Evolutionary conservation across 2,797 vertebrate genomes (phyloP), one percentile per base, ranked within the genome.

Genomic region (Hylomyscus alleni): DNA sequence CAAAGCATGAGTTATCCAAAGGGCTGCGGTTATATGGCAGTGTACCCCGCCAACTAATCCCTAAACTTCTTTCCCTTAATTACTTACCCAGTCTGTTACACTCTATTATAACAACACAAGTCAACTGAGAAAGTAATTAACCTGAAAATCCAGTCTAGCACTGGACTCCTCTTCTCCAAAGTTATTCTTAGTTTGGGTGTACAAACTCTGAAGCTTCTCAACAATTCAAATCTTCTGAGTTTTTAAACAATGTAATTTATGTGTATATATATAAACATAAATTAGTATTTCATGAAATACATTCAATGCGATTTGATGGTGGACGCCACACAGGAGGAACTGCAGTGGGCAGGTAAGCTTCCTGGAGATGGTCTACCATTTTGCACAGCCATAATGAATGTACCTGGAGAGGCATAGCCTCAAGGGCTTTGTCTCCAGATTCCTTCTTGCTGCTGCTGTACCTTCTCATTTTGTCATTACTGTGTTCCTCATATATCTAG

Each of bases 251-350:
- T 50, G 60, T 50, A 78, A 90, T 80, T 87, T 92, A n/a, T 92
- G 84, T 62, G 6, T 76, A 50, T 78, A 80, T 78, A 80, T 26
- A 83, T 58, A 91, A 90, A 86, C 29, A 82, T 0, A 44, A 40
- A 77, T 9, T 62, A 95, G 52, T 11, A 88, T 76, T 95, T 93
- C 90, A 17, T 5, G 91, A 96, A 97, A 89, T 88, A 95, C 69
- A 86, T 93, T 80, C 44, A 90, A 52, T 52, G 75, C 72, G 19
- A 37, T 72, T 37, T 3, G n/a, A 19, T 15, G n/a, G 69, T 37
- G 69, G 17, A 20, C 8, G 0, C 3, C n/a, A 37, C 34, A 37
- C 69, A 37, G n/a, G 17, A 72, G 69, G 7, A 72, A 72, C 34
- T 37, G 69, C 69, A 72, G n/a, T 72, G n/a, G 69, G 7, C n/a